Evolutionary conservation across 1,140 invertebrate genomes (phyloP), one percentile per base, ranked within the genome.

Genomic region (Latrodectus geometricus): DNA sequence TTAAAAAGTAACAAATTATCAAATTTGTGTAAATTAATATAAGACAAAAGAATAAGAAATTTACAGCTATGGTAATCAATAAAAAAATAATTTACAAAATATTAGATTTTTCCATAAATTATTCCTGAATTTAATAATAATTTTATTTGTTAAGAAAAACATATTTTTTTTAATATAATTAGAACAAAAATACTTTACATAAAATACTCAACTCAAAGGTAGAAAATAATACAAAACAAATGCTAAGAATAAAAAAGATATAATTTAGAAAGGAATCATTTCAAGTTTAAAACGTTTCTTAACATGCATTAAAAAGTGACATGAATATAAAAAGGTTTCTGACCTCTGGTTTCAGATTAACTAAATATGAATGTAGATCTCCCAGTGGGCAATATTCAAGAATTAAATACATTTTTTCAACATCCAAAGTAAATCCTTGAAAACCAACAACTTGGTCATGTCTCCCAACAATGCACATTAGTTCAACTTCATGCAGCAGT

Each of bases 341-440:
- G 8, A 72, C 78, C 68, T 80, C 50, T 54, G 78, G 78, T 54
- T 80, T 80, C 23, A 70, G 15, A 21, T n/a, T 54, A 20, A 69
- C 23, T 12, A 80, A 50, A 54, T 70, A 54, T 52, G 48, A 49
- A 54, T 80, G 78, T 9, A 80, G 52, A 54, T 80, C 68, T 70
- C 78, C 78, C n/a, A 69, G 9, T 2, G 9, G n/a, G 17, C 78
- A 80, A 80, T 70, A 80, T 48, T 80, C 78, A 50, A 80, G 56
- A 8, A 80, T 8, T 4, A 80, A 35, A 17, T 50, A 80, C 49
- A 70, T 80, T 70, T 80, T 80, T 23, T 80, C 68, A n/a, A 80
- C 8, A 54, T 52, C 50, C 8, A 80, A 54, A 52, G 78, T 70
- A 23, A 80, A 80, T 15, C 78, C 78, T 52, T 70, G 50, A 21